A percentile compares a stretch with the other conserved stretches of the same genome.
Evolutionary conservation across 2,888 invertebrate genomes (phyloP).

Genomic region (Sussaba pulchella): DNA sequence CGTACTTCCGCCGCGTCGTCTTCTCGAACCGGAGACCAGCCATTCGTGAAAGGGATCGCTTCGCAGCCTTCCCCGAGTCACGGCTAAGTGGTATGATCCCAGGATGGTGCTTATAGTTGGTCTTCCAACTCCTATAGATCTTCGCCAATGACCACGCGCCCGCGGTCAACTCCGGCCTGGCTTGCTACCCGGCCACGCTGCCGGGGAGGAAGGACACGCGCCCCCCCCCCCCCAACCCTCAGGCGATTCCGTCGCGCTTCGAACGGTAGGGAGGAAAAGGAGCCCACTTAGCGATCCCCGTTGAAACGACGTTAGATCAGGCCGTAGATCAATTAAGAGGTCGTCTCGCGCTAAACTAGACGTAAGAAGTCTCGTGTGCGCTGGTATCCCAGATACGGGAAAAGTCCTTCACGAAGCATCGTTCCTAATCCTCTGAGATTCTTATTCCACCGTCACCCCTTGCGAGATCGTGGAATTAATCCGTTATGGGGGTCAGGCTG

Average conservation of each 20-base stretch:
- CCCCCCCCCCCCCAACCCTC: neutral
- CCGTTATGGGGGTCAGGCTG: slow-evolving; percentile 40
- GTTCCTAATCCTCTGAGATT: slow-evolving; percentile 61
- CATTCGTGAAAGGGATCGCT: neutral
- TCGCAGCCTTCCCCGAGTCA: slow-evolving; percentile 46
- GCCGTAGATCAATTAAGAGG: slow-evolving; percentile 83
- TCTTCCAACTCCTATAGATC: slow-evolving; percentile 76
- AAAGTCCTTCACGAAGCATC: slow-evolving; percentile 18
- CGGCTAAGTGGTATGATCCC: slow-evolving; percentile 80
- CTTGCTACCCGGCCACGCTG: slow-evolving; percentile 3
- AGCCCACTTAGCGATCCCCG: slow-evolving; percentile 60
- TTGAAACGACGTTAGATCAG: slow-evolving; percentile 77
- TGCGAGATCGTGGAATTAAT: slow-evolving; percentile 50
- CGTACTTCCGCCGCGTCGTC: neutral
- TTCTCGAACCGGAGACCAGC: slow-evolving; percentile 24
- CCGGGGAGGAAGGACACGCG: neutral
- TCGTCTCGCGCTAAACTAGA: slow-evolving; percentile 45
- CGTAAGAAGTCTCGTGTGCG: slow-evolving; percentile 39
- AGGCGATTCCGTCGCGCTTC: no score
- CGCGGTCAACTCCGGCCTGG: slow-evolving; percentile 48
- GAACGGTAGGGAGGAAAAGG: no score
- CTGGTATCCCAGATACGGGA: slow-evolving; percentile 27
- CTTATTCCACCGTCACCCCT: slow-evolving; percentile 41
- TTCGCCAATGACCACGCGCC: slow-evolving; percentile 75
- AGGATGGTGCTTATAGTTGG: no score